Conservation (phyloP, 2,113 vertebrate genomes). For the Gnathonemus longibarbis region DNA sequence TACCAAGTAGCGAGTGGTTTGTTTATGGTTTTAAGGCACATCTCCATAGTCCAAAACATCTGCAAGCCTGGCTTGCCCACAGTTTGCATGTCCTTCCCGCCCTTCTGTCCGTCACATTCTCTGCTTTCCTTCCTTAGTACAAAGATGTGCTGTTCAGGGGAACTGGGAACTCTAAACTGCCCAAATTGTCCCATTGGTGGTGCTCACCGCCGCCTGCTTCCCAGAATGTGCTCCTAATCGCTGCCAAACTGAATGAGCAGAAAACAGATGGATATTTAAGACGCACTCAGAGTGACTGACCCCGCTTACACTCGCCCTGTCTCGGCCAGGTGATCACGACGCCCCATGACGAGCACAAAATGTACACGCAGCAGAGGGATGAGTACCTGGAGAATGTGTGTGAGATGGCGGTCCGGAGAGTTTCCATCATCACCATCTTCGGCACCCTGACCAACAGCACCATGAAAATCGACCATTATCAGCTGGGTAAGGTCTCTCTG, state of each 20-base stretch:
- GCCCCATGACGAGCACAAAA: slow-evolving; percentile 74
- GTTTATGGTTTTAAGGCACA: background rate
- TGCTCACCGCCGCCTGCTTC: background rate
- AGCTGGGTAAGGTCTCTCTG: slow-evolving; percentile 73
- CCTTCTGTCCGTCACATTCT: background rate
- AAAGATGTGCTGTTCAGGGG: background rate
- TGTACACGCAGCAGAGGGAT: slow-evolving; percentile 90
- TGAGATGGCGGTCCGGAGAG: slow-evolving; percentile 94
- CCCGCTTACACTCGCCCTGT: background rate
- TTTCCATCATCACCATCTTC: slow-evolving; percentile 90
- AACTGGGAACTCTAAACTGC: background rate
- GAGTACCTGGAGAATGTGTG: slow-evolving; percentile 96
- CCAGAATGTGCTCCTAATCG: background rate
- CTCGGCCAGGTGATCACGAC: slow-evolving; percentile 79
- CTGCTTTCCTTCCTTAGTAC: background rate
- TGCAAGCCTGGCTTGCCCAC: background rate
- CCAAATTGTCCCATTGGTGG: background rate
- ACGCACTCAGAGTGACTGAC: background rate
- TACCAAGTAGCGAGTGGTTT: background rate
- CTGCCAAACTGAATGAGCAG: background rate
- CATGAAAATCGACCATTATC: slow-evolving; percentile 98
- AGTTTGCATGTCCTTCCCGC: background rate
- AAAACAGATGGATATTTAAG: background rate
- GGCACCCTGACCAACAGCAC: slow-evolving; percentile 86
- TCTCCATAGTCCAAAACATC: background rate